A percentile compares a stretch with the other conserved stretches of the same genome.
Conservation (phyloP, 2,888 invertebrate genomes). For the Eupithecia inturbata region DNA sequence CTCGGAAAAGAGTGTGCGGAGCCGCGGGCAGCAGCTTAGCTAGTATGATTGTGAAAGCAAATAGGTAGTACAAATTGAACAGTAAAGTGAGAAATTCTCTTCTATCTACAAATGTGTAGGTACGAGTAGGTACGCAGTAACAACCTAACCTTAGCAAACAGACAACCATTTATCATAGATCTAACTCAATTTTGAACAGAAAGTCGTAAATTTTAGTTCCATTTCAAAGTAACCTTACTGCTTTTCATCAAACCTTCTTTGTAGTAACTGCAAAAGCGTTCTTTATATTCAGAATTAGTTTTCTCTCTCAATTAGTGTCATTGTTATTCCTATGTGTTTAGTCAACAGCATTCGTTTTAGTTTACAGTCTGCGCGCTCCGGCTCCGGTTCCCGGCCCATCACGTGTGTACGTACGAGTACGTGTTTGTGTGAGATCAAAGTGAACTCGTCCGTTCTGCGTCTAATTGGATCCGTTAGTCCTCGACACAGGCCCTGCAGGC, state of each 20-base stretch:
- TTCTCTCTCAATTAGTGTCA: no score
- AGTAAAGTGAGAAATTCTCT: no score
- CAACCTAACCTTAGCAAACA: not conserved
- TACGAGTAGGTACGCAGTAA: not conserved
- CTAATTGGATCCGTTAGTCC: conserved; percentile 36
- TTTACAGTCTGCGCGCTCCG: no score
- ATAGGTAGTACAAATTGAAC: no score
- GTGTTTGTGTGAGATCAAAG: conserved; percentile 29
- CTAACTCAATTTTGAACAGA: not conserved
- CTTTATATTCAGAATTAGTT: not conserved
- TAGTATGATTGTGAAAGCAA: no score
- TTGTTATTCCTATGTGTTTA: not conserved
- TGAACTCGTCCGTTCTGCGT: conserved; percentile 30
- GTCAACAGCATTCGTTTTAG: no score
- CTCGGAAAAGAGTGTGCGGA: no score
- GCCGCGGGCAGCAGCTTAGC: no score
- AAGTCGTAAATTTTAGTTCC: not conserved
- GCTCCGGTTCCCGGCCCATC: not conserved
- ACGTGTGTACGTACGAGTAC: conserved; percentile 4
- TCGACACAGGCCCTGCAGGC: conserved; percentile 17
- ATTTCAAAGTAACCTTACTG: not conserved
- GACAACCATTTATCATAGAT: not conserved
- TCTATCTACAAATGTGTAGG: no score
- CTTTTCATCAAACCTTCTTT: not conserved
- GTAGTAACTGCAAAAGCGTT: not conserved